Evolutionary conservation across 2,888 invertebrate species (phyloP).

Genomic region (Crioceris asparagi): DNA sequence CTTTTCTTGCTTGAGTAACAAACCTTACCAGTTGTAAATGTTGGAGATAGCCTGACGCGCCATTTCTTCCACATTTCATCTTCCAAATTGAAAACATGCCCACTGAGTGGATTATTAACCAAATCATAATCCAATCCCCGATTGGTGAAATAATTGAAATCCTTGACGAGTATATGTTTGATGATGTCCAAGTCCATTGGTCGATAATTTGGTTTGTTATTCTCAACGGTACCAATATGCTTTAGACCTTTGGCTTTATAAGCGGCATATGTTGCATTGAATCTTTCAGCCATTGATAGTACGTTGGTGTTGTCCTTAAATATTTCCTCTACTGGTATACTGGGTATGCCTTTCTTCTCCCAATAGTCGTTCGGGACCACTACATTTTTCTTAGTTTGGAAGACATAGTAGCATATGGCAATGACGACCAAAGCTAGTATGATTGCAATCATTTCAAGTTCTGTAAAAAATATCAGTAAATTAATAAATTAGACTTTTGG

Average conservation of each 20-base stretch:
- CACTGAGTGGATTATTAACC: background rate
- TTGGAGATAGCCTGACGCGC: slow-evolving; percentile 49
- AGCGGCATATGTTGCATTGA: too few species aligned
- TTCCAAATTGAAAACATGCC: background rate
- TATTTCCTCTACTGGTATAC: background rate
- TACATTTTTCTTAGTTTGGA: too few species aligned
- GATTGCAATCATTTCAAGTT: too few species aligned
- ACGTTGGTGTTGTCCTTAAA: background rate
- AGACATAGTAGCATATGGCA: too few species aligned
- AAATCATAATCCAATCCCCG: background rate
- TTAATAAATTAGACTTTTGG: too few species aligned
- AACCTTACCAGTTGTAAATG: slow-evolving; percentile 45
- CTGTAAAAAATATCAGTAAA: too few species aligned
- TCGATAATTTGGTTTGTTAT: background rate
- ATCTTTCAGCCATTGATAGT: background rate
- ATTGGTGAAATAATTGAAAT: slow-evolving; percentile 1
- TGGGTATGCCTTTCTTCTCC: background rate
- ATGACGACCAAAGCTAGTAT: too few species aligned
- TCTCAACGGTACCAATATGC: background rate
- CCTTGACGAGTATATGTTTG: background rate
- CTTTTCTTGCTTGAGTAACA: too few species aligned
- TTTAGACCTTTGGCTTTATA: background rate
- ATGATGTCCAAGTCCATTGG: slow-evolving; percentile 3
- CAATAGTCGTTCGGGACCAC: too few species aligned
- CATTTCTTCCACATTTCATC: slow-evolving; percentile 22